Percentiles rank a stretch among this genome's conserved stretches.
Conservation (phyloP, 1,140 invertebrate species). For the Drosophila takahashii region DNA sequence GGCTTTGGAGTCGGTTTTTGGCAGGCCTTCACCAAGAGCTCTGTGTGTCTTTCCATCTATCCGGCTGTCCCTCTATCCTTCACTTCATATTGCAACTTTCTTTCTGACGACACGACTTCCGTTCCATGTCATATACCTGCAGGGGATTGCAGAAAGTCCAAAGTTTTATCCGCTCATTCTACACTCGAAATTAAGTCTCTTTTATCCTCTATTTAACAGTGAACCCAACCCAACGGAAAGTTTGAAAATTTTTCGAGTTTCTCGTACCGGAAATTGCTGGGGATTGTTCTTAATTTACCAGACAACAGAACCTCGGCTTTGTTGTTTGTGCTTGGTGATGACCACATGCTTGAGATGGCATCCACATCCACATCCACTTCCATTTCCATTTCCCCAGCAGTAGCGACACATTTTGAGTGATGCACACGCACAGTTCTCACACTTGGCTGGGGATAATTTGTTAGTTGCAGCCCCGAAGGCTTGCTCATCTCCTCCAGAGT, state of each 20-base stretch:
- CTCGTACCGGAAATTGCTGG: conserved; percentile 78
- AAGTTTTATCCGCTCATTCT: conserved; percentile 49
- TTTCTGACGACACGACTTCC: conserved; percentile 56
- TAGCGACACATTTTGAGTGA: conserved; percentile 72
- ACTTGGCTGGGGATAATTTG: conserved; percentile 68
- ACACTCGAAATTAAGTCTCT: conserved; percentile 53
- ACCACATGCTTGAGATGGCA: conserved; percentile 78
- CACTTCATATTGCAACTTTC: conserved; percentile 53
- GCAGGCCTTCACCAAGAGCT: conserved; percentile 13
- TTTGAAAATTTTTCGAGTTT: conserved; percentile 71
- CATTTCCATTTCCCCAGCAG: conserved; percentile 31
- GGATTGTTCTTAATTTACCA: conserved; percentile 82
- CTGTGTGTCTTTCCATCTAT: conserved; percentile 16
- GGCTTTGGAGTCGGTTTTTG: conserved; percentile 6
- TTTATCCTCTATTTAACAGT: conserved; percentile 56
- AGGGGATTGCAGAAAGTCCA: conserved; percentile 53
- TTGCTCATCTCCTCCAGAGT: conserved; percentile 30
- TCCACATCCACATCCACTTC: conserved; percentile 40
- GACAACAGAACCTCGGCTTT: conserved; percentile 60
- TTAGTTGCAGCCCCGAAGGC: conserved; percentile 60
- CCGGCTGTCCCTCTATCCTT: conserved; percentile 26
- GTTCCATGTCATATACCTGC: conserved; percentile 60
- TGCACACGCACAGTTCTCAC: conserved; percentile 72
- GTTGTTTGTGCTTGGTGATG: conserved; percentile 51
- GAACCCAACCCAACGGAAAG: conserved; percentile 37